These are phyloP conservation scores for Tuta absoluta DNA, from an alignment of 2,888 invertebrate species.

Conservation along the genomic window DNA sequence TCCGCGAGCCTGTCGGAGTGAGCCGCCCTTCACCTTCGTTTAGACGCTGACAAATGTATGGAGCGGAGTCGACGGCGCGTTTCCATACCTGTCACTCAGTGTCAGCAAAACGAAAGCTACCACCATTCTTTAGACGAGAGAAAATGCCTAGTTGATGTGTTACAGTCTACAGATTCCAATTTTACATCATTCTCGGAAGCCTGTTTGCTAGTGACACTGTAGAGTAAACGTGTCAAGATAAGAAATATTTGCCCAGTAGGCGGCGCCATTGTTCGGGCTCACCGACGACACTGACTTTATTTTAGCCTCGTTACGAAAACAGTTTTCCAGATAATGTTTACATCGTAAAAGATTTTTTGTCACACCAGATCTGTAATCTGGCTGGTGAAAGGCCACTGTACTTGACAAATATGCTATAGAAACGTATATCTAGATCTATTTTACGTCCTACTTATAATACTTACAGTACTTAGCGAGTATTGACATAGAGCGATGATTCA, in stretches of 20 bases:
- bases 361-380: slow-evolving; percentile 21
- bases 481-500: slow-evolving; percentile 22
- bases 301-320: slow-evolving; percentile 42
- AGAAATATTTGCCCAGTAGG: slow-evolving; percentile 62
- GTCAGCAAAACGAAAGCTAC: slow-evolving; percentile 25
- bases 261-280: slow-evolving; percentile 58
- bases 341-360: slow-evolving; percentile 26
- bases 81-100: slow-evolving; percentile 27
- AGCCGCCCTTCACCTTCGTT: slow-evolving; percentile 27
- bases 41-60: slow-evolving; percentile 21
- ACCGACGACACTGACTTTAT: slow-evolving; percentile 46
- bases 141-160: slow-evolving; percentile 39
- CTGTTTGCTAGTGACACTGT: slow-evolving; percentile 55
- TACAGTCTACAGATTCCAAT: slow-evolving; percentile 53
- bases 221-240: slow-evolving; percentile 77
- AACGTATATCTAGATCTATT: neutral
- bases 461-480: neutral
- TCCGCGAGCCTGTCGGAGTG: slow-evolving; percentile 2
- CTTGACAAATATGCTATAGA: neutral
- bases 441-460: no score
- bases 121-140: slow-evolving; percentile 31
- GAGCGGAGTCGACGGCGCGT: slow-evolving; percentile 20
- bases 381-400: neutral
- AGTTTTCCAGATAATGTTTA: slow-evolving; percentile 30
- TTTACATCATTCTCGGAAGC: slow-evolving; percentile 64